phyloP scores from a whole-genome alignment of 1,140 invertebrate species.

The Sweltsa coloradensis region DNA sequence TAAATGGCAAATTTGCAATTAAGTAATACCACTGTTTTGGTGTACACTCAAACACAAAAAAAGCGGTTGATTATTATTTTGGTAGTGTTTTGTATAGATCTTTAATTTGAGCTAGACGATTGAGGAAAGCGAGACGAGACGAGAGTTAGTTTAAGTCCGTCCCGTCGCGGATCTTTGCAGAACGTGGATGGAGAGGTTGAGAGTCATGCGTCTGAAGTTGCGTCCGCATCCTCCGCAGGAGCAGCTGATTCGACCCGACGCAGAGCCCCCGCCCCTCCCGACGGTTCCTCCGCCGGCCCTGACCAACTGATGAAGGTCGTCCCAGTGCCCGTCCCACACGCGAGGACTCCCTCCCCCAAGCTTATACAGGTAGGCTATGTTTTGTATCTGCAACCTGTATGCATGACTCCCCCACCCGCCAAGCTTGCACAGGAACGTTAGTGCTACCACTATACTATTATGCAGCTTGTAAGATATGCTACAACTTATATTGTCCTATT shows the following conservation, averaged over 20 bases:
- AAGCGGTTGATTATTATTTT: too few species aligned
- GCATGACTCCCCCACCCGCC: too few species aligned
- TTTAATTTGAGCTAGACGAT: background rate
- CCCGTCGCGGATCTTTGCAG: conserved; percentile 13
- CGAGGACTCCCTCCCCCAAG: conserved; percentile 29
- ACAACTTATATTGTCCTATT: too few species aligned
- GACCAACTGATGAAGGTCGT: conserved; percentile 17
- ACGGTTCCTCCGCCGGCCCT: conserved; percentile 11
- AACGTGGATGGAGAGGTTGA: conserved; percentile 17
- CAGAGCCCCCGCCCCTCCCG: conserved; percentile 9
- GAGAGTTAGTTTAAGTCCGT: conserved; percentile 8
- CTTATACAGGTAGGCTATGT: conserved; percentile 26
- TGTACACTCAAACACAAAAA: too few species aligned
- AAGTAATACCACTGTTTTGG: too few species aligned
- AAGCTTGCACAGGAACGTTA: too few species aligned
- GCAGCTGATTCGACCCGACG: conserved; percentile 12
- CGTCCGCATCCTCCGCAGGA: conserved; percentile 14
- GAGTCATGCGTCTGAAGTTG: conserved; percentile 14
- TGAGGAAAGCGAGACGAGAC: conserved; percentile 1
- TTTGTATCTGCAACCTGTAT: too few species aligned
- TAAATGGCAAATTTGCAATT: too few species aligned
- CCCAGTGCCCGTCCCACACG: conserved; percentile 21
- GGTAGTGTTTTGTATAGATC: too few species aligned
- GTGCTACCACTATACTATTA: too few species aligned
- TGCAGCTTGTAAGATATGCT: too few species aligned